Conservation (phyloP, 2,888 invertebrate species). For the Capitulum mitella region DNA sequence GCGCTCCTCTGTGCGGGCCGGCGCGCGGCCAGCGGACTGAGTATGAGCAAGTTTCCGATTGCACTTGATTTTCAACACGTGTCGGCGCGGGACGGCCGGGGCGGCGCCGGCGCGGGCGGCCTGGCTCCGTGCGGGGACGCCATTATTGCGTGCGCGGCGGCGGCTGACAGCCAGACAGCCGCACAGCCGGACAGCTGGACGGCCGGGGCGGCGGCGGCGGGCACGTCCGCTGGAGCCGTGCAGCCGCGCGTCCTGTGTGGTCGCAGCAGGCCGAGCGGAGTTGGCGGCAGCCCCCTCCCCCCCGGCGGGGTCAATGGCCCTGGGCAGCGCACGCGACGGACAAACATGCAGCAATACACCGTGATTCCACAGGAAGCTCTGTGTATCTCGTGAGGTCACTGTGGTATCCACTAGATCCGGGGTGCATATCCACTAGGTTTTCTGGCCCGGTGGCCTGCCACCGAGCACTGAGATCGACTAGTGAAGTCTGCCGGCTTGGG, state of each 20-base stretch:
- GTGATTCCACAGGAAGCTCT: not conserved
- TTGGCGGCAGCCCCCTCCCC: too few species aligned
- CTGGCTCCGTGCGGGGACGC: not conserved
- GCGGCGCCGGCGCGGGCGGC: not conserved
- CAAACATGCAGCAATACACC: not conserved
- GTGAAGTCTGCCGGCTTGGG: not conserved
- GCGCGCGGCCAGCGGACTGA: not conserved
- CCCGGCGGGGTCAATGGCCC: too few species aligned
- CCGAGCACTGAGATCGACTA: not conserved
- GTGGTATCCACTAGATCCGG: not conserved
- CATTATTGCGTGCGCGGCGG: not conserved
- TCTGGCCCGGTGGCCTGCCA: not conserved
- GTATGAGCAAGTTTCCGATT: conserved; percentile 4
- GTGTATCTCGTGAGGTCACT: not conserved
- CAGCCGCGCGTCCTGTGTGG: too few species aligned
- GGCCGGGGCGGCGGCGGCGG: too few species aligned
- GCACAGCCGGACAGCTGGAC: too few species aligned
- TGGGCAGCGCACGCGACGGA: not conserved
- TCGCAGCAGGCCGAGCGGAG: too few species aligned
- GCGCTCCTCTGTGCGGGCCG: too few species aligned
- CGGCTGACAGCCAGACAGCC: too few species aligned
- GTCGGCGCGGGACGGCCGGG: not conserved
- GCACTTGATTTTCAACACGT: conserved; percentile 3
- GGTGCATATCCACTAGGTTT: not conserved
- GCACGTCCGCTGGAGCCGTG: too few species aligned